Evolutionary conservation across 2,888 invertebrate species (phyloP), one percentile per base, ranked within the genome.

Genomic region (Trissoscelio sp.): DNA sequence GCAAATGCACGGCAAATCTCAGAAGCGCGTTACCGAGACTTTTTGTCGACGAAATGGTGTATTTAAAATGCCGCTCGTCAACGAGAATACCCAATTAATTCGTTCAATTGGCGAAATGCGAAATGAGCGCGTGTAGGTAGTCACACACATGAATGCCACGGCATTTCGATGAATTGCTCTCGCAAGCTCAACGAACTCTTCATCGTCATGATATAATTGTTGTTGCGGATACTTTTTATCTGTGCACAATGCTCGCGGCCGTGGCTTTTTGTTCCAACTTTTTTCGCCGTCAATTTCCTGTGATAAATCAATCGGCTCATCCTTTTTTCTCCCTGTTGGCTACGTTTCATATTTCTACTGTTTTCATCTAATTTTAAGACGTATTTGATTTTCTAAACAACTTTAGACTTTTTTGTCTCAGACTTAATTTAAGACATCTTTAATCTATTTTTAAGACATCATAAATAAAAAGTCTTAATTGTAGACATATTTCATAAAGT

Each of bases 81-180:
- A 83, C 81, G 70, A 79, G 81, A 75, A 79, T 75, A 72, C n/a
- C 74, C 87, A 86, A 88, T 88, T 88, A 87, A 85, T 87, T 85
- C 80, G 86, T 87, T 86, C 86, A 87, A 88, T 88, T 88, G 86
- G 84, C 83, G 79, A 87, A 88, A 86, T 83, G 83, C 78, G 79
- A 77, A 82, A 83, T 51, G 69, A 81, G 78, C 24, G 58, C 39
- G 70, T 58, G 44, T 58, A 42, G 51, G 48, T 58, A 6, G 3
- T 53, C 60, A 16, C 62, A 60, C 66, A 18, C 44, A 69, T 6
- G 34, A 18, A 44, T 37, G n/a, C 12, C 57, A 20, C 34, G 14
- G 34, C 48, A 24, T 60, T 28, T 28, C 58, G 46, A 58, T 55
- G 64, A 57, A 74, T 60, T 28, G 62, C 57, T 64, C 60, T n/a